Conservation (phyloP, 35 echinoderm and acorn worm species). For the Apostichopus parvimensis region DNA sequence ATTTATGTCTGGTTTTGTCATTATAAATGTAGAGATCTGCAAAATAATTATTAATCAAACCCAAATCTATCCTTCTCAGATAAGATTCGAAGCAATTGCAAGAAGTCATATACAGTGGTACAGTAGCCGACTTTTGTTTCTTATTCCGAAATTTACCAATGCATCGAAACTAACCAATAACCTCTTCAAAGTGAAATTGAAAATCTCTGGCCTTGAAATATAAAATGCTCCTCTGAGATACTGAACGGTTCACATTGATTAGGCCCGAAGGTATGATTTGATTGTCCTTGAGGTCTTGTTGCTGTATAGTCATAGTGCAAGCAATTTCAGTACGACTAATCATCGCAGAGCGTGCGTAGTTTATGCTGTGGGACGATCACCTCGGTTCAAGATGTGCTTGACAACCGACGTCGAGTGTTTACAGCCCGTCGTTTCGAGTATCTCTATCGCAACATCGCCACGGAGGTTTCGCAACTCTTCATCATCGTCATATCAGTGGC, state of each 20-base stretch:
- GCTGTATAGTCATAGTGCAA: neutral
- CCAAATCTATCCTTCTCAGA: too few species aligned
- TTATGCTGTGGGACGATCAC: neutral
- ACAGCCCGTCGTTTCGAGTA: neutral
- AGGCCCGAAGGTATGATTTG: neutral
- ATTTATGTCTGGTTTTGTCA: too few species aligned
- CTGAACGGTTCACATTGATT: neutral
- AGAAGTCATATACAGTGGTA: too few species aligned
- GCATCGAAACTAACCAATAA: too few species aligned
- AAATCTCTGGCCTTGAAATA: neutral
- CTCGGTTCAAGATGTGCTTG: neutral
- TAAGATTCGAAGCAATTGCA: too few species aligned
- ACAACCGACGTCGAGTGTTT: constrained; percentile 14
- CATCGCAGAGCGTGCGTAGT: neutral
- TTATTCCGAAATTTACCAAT: too few species aligned
- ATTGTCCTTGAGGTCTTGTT: neutral
- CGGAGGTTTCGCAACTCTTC: neutral
- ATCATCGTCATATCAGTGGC: neutral
- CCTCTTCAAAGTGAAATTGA: neutral
- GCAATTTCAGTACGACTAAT: neutral
- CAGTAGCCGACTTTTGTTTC: too few species aligned
- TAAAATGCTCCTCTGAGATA: neutral
- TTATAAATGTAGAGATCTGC: too few species aligned
- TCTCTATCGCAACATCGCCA: neutral
- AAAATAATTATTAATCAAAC: too few species aligned